These are phyloP conservation scores for Euborellia annulipes DNA, from an alignment of 1,140 invertebrate genomes.

Conservation along the genomic window DNA sequence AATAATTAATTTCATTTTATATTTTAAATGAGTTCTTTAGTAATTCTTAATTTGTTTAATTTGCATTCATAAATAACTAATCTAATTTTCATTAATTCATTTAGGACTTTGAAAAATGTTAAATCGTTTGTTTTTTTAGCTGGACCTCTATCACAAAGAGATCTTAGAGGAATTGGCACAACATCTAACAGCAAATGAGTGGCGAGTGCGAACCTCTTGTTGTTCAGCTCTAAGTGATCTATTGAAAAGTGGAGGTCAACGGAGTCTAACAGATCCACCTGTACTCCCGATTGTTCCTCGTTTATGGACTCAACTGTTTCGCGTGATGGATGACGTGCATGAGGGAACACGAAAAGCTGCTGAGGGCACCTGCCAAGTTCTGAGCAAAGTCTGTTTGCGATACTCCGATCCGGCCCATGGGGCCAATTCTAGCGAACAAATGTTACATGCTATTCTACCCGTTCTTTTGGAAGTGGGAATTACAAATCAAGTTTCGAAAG, in stretches of 20 bases:
- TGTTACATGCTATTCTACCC: slow-evolving; percentile 61
- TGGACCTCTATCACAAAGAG: slow-evolving; percentile 75
- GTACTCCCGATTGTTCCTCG: slow-evolving; percentile 35
- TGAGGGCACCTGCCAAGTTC: slow-evolving; percentile 50
- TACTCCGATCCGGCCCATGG: slow-evolving; percentile 59
- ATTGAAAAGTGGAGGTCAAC: slow-evolving; percentile 34
- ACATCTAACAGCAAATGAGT: slow-evolving; percentile 70
- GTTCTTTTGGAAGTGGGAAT: slow-evolving; percentile 65
- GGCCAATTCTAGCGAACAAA: slow-evolving; percentile 51
- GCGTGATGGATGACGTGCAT: slow-evolving; percentile 88
- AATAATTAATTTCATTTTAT: no score
- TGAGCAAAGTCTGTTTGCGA: slow-evolving; percentile 70
- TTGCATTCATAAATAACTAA: no score
- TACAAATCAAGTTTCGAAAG: slow-evolving; percentile 55
- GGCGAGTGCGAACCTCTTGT: slow-evolving; percentile 79
- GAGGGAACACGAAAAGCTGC: slow-evolving; percentile 71
- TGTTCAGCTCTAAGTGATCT: slow-evolving; percentile 75
- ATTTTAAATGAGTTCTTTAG: no score
- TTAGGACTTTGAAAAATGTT: no score
- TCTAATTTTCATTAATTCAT: no score
- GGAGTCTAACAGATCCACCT: slow-evolving; percentile 23
- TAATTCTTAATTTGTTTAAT: no score
- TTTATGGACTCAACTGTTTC: slow-evolving; percentile 68
- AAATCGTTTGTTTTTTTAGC: no score
- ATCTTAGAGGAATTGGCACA: slow-evolving; percentile 64